Evolutionary conservation across 2,888 invertebrate genomes (phyloP).

Genomic region (Heteromurus nitidus): DNA sequence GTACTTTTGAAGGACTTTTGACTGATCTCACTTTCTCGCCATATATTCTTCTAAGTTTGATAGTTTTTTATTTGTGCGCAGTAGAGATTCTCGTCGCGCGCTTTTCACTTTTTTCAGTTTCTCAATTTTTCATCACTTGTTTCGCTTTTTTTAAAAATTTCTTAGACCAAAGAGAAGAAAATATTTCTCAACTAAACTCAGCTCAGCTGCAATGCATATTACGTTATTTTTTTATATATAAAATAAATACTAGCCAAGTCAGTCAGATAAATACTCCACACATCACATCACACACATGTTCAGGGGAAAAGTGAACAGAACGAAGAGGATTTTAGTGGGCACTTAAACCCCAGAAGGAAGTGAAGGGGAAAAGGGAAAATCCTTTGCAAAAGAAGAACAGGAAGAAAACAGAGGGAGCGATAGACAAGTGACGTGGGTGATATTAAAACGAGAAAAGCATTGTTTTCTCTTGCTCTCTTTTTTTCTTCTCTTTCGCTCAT

Average conservation of each 20-base stretch:
- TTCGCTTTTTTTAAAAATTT: conserved; percentile 2
- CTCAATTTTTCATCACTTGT: conserved; percentile 9
- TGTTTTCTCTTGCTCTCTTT: conserved; percentile 47
- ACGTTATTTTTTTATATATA: too few relatives aligned
- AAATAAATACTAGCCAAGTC: too few relatives aligned
- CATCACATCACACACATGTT: conserved; percentile 7
- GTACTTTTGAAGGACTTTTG: background rate
- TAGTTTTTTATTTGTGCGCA: too few relatives aligned
- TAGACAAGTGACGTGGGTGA: conserved; percentile 50
- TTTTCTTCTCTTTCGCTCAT: conserved; percentile 6
- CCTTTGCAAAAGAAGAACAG: conserved; percentile 11
- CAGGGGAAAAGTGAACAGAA: conserved; percentile 21
- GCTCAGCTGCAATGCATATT: too few relatives aligned
- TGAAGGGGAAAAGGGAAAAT: background rate
- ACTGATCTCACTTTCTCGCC: background rate
- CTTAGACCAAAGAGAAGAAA: conserved; percentile 19
- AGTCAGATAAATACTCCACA: conserved; percentile 14
- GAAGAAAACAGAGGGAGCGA: conserved; percentile 24
- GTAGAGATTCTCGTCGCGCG: background rate
- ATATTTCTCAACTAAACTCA: background rate
- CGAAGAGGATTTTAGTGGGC: conserved; percentile 9
- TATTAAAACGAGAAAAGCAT: conserved; percentile 38
- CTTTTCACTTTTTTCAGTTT: conserved; percentile 5
- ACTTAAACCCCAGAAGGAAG: conserved; percentile 17
- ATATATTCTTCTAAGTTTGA: too few relatives aligned